phyloP scores from a whole-genome alignment of 2,113 vertebrate species.

The Synchiropus splendidus region DNA sequence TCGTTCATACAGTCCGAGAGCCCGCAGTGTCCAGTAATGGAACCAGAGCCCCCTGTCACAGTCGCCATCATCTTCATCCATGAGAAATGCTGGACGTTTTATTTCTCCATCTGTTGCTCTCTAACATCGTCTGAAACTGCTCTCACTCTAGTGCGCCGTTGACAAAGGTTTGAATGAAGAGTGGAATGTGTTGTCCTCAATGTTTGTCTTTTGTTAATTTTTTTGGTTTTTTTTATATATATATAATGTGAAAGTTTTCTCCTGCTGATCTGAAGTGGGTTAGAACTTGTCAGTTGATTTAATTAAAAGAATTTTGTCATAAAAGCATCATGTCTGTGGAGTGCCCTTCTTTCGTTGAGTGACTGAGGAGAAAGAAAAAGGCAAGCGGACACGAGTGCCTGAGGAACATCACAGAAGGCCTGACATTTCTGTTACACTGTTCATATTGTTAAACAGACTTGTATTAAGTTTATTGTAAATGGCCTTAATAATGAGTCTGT shows the following conservation, averaged over 20 bases:
- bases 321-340: constrained; percentile 8
- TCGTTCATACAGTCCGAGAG: no score
- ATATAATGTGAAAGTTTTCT: constrained; percentile 13
- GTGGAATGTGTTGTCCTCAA: constrained; percentile 18
- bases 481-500: no score
- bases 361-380: neutral
- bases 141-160: no score
- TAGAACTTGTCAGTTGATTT: constrained; percentile 24
- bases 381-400: constrained; percentile 17
- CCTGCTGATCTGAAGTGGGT: neutral
- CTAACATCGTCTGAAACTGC: constrained; percentile 2
- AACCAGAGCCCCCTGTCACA: no score
- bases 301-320: constrained; percentile 45
- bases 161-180: constrained; percentile 6
- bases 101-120: no score
- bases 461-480: no score
- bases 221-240: constrained; percentile 20
- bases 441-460: no score
- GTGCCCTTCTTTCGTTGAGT: neutral
- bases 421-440: neutral
- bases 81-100: no score
- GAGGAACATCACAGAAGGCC: constrained; percentile 4
- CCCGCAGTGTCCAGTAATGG: no score
- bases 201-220: constrained; percentile 26
- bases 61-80: no score